Conservation (phyloP, 2,888 invertebrate genomes). For the Trichacis sp. region DNA sequence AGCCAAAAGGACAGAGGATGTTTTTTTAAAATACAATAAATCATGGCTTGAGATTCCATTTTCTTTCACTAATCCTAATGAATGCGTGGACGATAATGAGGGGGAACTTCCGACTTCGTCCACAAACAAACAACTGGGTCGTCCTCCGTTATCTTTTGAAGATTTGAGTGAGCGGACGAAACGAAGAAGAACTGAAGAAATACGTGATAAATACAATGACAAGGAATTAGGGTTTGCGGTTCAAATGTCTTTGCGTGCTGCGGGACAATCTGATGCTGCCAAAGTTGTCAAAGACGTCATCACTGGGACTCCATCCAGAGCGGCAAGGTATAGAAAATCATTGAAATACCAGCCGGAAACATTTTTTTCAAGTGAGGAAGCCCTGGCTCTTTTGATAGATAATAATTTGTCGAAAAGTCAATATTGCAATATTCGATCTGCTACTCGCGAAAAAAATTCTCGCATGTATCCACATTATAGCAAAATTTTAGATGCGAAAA, state of each 20-base stretch:
- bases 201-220: not conserved
- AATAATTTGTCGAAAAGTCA: not conserved
- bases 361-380: not conserved
- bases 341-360: not conserved
- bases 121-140: too few relatives aligned
- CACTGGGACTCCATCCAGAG: not conserved
- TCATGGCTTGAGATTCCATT: too few relatives aligned
- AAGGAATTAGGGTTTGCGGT: not conserved
- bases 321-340: not conserved
- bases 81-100: too few relatives aligned
- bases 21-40: too few relatives aligned
- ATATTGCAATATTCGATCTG: not conserved
- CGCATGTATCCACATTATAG: constrained; percentile 12
- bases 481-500: constrained; percentile 18
- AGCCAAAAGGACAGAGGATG: too few relatives aligned
- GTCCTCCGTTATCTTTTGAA: too few relatives aligned
- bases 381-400: not conserved
- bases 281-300: not conserved
- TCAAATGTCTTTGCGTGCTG: not conserved
- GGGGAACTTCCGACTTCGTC: too few relatives aligned
- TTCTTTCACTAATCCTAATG: too few relatives aligned
- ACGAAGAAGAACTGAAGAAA: not conserved
- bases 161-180: too few relatives aligned
- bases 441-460: not conserved
- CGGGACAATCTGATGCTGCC: not conserved